phyloP scores from a whole-genome alignment of 2,797 vertebrate species.

The Loris lydekkerianus region DNA sequence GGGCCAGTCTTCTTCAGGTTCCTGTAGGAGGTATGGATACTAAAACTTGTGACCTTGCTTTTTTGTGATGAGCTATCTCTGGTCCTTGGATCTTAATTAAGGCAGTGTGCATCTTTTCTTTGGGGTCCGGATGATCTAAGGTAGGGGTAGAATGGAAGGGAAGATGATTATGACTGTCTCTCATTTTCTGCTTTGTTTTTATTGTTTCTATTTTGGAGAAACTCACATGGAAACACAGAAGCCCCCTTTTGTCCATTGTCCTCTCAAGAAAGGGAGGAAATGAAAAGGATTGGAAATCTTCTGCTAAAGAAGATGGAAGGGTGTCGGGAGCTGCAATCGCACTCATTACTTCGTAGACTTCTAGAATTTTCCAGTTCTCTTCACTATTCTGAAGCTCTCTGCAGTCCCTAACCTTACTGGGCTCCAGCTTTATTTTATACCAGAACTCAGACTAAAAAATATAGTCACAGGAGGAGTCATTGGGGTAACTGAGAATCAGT shows the following conservation, averaged over 20 bases:
- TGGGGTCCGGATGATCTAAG: background rate
- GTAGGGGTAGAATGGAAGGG: background rate
- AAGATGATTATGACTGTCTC: background rate
- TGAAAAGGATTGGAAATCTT: background rate
- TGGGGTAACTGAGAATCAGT: background rate
- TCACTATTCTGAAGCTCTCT: background rate
- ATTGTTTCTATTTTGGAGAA: background rate
- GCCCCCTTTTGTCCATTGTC: background rate
- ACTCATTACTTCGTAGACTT: background rate
- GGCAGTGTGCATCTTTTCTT: background rate
- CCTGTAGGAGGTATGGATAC: background rate
- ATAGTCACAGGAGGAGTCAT: background rate
- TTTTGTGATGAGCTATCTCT: background rate
- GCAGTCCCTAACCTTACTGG: background rate
- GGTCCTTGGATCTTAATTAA: background rate
- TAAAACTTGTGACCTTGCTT: accelerated
- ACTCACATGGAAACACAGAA: background rate
- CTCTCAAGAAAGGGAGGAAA: background rate
- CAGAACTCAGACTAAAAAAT: background rate
- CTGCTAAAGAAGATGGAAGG: background rate
- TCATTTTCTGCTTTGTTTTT: background rate
- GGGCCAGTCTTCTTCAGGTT: background rate
- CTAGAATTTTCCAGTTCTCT: background rate
- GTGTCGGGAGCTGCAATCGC: background rate
- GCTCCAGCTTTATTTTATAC: background rate